These are phyloP conservation scores for Prionchulus punctatus DNA, from an alignment of 2,888 invertebrate genomes.

Conservation along the genomic window DNA sequence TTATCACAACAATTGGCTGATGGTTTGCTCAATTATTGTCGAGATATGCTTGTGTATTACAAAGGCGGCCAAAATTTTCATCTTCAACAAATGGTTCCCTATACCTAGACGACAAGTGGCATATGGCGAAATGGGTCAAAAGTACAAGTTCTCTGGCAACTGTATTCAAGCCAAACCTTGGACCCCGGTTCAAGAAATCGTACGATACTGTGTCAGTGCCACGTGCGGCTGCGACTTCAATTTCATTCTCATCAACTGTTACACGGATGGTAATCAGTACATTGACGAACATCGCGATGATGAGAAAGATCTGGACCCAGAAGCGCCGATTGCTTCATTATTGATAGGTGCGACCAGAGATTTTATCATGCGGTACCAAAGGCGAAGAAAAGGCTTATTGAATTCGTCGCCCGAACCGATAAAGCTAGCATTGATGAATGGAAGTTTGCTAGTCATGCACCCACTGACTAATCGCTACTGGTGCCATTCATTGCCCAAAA, in stretches of 20 bases:
- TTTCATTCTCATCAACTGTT: constrained; percentile 2
- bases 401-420: constrained; percentile 31
- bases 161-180: not conserved
- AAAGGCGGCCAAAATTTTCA: no score
- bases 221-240: not conserved
- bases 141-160: constrained; percentile 2
- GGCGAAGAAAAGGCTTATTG: constrained; percentile 25
- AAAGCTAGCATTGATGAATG: constrained; percentile 48
- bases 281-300: constrained; percentile 56
- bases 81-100: not conserved
- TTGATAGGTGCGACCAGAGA: constrained; percentile 49
- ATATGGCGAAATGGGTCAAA: not conserved
- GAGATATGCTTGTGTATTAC: no score
- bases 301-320: constrained; percentile 48
- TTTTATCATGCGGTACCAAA: constrained; percentile 48
- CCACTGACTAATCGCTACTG: constrained; percentile 52
- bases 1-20: no score
- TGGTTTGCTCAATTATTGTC: no score
- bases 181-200: not conserved
- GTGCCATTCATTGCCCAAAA: constrained; percentile 52
- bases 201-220: not conserved
- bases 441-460: constrained; percentile 52
- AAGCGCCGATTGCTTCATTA: constrained; percentile 50
- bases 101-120: constrained; percentile 6
- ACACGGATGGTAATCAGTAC: constrained; percentile 43